Conservation (phyloP, 2,888 invertebrate genomes). For the Coremacera marginata region DNA sequence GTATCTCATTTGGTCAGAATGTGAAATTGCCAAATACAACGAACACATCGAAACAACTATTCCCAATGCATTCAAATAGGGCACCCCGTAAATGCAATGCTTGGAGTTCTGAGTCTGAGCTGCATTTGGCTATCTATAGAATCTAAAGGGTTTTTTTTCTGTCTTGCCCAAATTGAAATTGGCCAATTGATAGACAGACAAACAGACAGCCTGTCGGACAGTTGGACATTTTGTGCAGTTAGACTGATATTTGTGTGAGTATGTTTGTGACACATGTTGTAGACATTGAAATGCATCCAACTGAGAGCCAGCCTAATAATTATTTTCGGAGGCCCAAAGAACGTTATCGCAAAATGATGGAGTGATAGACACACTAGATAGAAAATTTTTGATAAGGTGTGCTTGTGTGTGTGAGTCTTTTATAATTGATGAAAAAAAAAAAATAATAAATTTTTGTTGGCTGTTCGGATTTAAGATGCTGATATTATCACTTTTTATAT, state of each 20-base stretch:
- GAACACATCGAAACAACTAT: slow-evolving; percentile 37
- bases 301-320: not conserved
- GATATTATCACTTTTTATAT: too few species aligned
- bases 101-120: not conserved
- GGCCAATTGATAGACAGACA: slow-evolving; percentile 47
- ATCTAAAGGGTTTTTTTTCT: not conserved
- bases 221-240: not conserved
- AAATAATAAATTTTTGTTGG: too few species aligned
- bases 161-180: slow-evolving; percentile 47
- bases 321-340: not conserved
- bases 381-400: not conserved
- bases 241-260: not conserved
- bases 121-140: slow-evolving; percentile 6
- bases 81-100: not conserved
- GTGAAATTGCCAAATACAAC: slow-evolving; percentile 17
- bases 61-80: not conserved
- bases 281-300: slow-evolving; percentile 18
- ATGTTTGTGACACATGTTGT: not conserved
- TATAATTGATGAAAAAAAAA: not conserved
- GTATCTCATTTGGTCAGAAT: slow-evolving; percentile 11
- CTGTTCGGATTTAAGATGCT: too few species aligned
- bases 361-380: not conserved
- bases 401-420: not conserved
- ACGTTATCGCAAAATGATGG: not conserved
- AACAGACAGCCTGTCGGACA: not conserved